phyloP scores from a whole-genome alignment of 2,888 invertebrate genomes.

The Boloria euphrosyne region DNA sequence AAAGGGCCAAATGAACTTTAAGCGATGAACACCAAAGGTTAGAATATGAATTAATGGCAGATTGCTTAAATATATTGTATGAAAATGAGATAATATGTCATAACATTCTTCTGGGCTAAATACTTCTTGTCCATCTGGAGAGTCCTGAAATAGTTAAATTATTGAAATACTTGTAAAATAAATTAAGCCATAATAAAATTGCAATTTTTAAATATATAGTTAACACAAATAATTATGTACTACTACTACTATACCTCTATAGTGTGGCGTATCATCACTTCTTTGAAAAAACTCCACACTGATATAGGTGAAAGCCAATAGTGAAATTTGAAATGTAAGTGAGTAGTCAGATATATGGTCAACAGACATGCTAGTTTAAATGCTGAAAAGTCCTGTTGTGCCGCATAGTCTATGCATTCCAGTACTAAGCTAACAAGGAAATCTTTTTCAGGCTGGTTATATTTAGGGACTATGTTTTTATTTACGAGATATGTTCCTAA shows the following conservation, averaged over 20 bases:
- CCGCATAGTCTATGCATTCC: conserved; percentile 65
- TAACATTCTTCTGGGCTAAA: conserved; percentile 69
- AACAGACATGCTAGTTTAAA: conserved; percentile 60
- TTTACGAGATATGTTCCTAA: conserved; percentile 58
- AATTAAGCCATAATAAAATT: background rate
- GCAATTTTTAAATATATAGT: background rate
- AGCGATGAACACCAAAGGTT: conserved; percentile 60
- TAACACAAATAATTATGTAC: background rate
- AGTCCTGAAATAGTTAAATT: conserved; percentile 54
- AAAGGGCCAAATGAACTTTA: conserved; percentile 68
- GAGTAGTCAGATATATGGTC: conserved; percentile 62
- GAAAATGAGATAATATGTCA: conserved; percentile 72
- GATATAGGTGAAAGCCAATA: conserved; percentile 62
- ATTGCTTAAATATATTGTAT: conserved; percentile 66
- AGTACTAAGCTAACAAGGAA: conserved; percentile 57
- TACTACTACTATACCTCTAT: conserved; percentile 55
- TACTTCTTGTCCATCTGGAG: conserved; percentile 66
- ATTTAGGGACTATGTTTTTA: conserved; percentile 58
- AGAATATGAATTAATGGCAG: conserved; percentile 69
- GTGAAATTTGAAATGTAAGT: conserved; percentile 66
- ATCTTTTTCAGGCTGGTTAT: conserved; percentile 57
- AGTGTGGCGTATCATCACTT: conserved; percentile 67
- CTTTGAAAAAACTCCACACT: conserved; percentile 69
- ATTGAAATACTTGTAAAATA: no score
- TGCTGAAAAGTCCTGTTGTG: conserved; percentile 60